These are phyloP conservation scores for Gorilla gorilla DNA, from an alignment of 2,113 vertebrate genomes.

Conservation along the genomic window DNA sequence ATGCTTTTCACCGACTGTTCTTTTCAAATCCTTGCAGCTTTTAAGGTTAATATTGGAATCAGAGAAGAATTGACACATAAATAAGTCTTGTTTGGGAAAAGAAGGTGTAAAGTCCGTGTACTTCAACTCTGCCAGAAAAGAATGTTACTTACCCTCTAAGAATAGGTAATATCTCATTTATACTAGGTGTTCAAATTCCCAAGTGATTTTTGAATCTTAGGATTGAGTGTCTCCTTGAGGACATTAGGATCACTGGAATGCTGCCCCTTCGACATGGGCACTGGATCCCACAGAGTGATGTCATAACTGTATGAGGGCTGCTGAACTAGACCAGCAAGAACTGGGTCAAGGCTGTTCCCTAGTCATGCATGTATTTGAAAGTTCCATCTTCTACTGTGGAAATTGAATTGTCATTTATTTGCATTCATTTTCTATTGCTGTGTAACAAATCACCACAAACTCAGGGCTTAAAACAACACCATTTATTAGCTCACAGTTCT, in stretches of 20 bases:
- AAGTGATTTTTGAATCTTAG: not conserved
- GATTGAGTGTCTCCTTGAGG: not conserved
- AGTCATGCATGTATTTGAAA: not conserved
- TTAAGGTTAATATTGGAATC: conserved; percentile 3
- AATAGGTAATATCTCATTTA: not conserved
- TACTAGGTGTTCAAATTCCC: not conserved
- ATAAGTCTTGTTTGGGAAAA: not conserved
- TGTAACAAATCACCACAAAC: not conserved
- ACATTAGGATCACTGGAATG: not conserved
- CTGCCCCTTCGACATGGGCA: not conserved
- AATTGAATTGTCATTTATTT: not conserved
- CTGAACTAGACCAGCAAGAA: not conserved
- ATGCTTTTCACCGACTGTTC: not conserved
- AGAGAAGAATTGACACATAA: not conserved
- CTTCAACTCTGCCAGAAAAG: not conserved
- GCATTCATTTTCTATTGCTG: not conserved
- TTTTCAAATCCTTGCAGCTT: conserved; percentile 43
- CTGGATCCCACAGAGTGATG: not conserved
- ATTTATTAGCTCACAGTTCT: not conserved
- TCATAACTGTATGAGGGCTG: too few species aligned
- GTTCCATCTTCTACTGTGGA: not conserved
- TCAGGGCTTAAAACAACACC: not conserved
- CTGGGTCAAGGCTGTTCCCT: not conserved
- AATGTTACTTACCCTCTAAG: not conserved
- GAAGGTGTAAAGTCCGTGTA: not conserved